Conservation (phyloP, 2,797 vertebrate genomes). For the Tachyglossus aculeatus region DNA sequence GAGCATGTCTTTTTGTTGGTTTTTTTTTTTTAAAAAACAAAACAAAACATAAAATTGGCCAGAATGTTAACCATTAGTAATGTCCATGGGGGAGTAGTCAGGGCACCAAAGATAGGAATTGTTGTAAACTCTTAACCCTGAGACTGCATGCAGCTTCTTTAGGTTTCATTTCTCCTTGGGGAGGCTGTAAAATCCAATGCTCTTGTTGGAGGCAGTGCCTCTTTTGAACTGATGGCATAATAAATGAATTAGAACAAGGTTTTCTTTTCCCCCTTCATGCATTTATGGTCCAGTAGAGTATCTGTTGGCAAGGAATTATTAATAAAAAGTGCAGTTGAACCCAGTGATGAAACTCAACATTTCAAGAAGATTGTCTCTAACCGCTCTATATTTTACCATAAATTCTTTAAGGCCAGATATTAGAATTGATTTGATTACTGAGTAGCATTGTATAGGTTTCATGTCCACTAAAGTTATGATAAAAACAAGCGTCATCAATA, state of each 20-base stretch:
- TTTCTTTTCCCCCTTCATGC: not conserved
- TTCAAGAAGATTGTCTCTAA: conserved; percentile 7
- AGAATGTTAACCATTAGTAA: fast-evolving
- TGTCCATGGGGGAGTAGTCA: no score
- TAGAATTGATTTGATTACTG: conserved; percentile 12
- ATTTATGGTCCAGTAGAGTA: conserved; percentile 18
- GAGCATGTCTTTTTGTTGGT: no score
- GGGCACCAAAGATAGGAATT: not conserved
- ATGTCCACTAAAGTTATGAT: conserved; percentile 27
- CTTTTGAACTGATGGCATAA: not conserved
- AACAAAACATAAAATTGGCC: no score
- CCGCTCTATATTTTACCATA: no score
- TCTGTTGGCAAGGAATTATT: conserved; percentile 21
- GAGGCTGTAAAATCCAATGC: fast-evolving
- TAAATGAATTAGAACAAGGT: conserved; percentile 3
- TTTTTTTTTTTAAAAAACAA: no score
- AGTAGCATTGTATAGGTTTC: conserved; percentile 2
- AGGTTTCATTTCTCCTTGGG: not conserved
- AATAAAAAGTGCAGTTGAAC: conserved; percentile 16
- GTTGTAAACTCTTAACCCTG: fast-evolving
- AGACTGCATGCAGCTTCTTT: not conserved
- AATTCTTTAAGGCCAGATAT: conserved; percentile 12
- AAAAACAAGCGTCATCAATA: conserved; percentile 41
- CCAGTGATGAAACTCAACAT: conserved; percentile 4
- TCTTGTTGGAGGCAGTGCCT: not conserved